Evolutionary conservation across 2,797 vertebrate genomes (phyloP).

Genomic region (Gallinago solitaria): DNA sequence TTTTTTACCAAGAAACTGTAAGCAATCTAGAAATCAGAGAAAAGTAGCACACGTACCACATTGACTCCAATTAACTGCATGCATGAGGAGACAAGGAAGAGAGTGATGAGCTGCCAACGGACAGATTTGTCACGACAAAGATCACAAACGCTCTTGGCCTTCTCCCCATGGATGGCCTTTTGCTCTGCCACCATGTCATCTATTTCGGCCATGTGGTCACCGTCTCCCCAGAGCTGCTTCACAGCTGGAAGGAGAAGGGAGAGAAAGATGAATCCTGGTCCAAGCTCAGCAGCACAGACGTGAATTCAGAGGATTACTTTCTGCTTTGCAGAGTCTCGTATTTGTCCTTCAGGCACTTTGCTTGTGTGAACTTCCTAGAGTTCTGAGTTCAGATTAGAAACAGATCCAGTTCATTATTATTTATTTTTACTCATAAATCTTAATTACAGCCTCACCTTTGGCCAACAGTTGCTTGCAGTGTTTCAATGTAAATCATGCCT

Average conservation of each 20-base stretch:
- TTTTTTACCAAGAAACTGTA: background rate
- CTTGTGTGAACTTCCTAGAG: background rate
- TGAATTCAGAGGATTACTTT: background rate
- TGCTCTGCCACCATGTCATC: conserved; percentile 84
- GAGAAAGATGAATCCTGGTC: background rate
- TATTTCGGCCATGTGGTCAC: conserved; percentile 74
- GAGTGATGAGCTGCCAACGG: conserved; percentile 83
- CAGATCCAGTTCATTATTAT: background rate
- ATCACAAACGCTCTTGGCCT: conserved; percentile 70
- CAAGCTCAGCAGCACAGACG: background rate
- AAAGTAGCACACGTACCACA: background rate
- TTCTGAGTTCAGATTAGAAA: background rate
- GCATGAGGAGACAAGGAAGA: conserved; percentile 59
- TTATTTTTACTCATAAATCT: background rate
- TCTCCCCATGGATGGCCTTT: conserved; percentile 54
- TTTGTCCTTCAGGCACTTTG: background rate
- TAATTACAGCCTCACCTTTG: background rate
- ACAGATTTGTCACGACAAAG: conserved; percentile 71
- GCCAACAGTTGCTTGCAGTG: background rate
- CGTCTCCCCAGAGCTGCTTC: conserved; percentile 78
- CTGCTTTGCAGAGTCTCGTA: background rate
- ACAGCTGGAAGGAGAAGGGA: conserved; percentile 70
- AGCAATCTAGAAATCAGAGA: background rate
- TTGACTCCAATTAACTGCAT: conserved; percentile 47
- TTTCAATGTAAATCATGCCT: background rate